A percentile compares a stretch with the other conserved stretches of the same genome.
Evolutionary conservation across 2,113 vertebrate genomes (phyloP).

Genomic region (Equus przewalskii): DNA sequence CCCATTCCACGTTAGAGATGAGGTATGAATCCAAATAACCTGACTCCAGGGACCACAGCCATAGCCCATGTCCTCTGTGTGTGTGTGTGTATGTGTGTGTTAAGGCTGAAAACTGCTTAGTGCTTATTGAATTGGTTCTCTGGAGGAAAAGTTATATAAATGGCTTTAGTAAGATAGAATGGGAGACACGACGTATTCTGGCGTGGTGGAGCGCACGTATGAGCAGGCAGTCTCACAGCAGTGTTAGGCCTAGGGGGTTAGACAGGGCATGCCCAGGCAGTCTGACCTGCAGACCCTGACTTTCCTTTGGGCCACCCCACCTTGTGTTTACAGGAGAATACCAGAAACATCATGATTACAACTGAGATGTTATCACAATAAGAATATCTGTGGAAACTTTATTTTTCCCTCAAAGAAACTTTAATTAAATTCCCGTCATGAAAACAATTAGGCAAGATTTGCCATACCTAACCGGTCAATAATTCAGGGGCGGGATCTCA

Average conservation of each 20-base stretch:
- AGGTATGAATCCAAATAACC: background rate
- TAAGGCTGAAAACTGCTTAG: background rate
- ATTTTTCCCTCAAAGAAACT: conserved; percentile 76
- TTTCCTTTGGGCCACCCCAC: background rate
- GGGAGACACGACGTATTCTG: background rate
- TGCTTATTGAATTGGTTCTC: background rate
- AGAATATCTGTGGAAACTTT: background rate
- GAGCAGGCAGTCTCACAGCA: fast-evolving
- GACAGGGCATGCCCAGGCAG: background rate
- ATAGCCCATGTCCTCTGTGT: background rate
- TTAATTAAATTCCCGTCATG: conserved; percentile 88
- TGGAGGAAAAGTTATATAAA: background rate
- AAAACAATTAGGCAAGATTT: conserved; percentile 87
- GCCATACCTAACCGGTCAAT: conserved; percentile 86
- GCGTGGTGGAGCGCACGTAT: fast-evolving
- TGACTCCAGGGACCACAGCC: background rate
- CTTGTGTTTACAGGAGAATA: background rate
- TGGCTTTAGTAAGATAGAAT: background rate
- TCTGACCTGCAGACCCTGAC: background rate
- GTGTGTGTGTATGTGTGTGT: background rate
- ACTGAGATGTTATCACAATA: background rate
- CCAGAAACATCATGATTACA: conserved; percentile 45
- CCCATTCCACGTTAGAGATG: background rate
- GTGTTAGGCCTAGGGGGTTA: background rate
- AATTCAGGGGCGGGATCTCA: conserved; percentile 85